Evolutionary conservation across 2,888 invertebrate genomes (phyloP).

Genomic region (Agriopis marginaria): DNA sequence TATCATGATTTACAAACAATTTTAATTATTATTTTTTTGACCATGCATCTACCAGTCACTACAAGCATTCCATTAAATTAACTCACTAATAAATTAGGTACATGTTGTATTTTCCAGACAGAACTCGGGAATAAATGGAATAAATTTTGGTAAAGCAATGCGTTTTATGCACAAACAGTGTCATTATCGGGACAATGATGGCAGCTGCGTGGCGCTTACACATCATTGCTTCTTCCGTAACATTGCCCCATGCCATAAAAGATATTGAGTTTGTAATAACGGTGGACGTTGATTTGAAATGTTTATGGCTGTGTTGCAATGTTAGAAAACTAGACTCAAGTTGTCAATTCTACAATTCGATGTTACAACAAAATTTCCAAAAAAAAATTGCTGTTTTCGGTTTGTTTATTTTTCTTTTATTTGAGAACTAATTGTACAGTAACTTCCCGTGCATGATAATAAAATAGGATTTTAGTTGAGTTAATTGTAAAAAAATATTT

Average conservation of each 20-base stretch:
- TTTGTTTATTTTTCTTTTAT: no score
- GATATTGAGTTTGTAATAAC: conserved; percentile 74
- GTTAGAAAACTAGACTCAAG: not conserved
- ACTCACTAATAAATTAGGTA: conserved; percentile 38
- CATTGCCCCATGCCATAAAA: conserved; percentile 80
- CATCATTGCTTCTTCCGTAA: conserved; percentile 83
- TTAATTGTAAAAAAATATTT: no score
- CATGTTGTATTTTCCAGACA: conserved; percentile 38
- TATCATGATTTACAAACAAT: not conserved
- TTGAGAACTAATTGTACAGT: no score
- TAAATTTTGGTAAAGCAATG: conserved; percentile 57
- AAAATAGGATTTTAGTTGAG: no score
- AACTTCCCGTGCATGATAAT: no score
- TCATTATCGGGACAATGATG: conserved; percentile 68
- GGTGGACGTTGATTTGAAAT: conserved; percentile 54
- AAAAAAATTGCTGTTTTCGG: no score
- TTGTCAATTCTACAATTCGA: no score
- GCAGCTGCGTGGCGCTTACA: conserved; percentile 79
- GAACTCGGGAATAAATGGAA: conserved; percentile 27
- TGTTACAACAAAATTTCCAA: no score
- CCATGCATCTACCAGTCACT: not conserved
- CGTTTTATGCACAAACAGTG: conserved; percentile 64
- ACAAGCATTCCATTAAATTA: conserved; percentile 40
- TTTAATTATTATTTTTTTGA: not conserved
- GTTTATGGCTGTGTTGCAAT: conserved; percentile 36